Evolutionary conservation across 1,140 invertebrate genomes (phyloP).

Genomic region (Psilanteris sp.): DNA sequence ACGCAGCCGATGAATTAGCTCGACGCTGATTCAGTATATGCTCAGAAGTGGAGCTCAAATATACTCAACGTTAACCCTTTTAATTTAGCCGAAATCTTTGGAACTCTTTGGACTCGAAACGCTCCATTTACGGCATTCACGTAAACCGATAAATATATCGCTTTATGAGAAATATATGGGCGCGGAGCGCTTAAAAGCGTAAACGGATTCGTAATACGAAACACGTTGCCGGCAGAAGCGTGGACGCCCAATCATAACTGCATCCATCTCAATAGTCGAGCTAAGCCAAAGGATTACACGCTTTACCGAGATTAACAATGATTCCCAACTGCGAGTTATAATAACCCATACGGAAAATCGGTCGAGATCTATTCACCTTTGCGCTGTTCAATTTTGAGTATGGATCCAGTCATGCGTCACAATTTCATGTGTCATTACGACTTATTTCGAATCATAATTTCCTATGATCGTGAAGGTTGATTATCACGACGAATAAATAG

Average conservation of each 20-base stretch:
- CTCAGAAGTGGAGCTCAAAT: constrained; percentile 15
- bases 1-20: no score
- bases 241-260: constrained; percentile 67
- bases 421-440: no score
- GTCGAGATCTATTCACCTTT: constrained; percentile 36
- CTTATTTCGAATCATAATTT: no score
- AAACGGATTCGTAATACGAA: constrained; percentile 66
- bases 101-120: constrained; percentile 14
- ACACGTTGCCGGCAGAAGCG: constrained; percentile 52
- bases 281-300: constrained; percentile 76
- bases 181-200: constrained; percentile 63
- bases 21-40: constrained; percentile 25
- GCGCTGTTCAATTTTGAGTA: constrained; percentile 61
- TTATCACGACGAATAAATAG: no score
- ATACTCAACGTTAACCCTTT: constrained; percentile 21
- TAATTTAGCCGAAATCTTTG: constrained; percentile 30
- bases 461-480: no score
- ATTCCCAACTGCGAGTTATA: constrained; percentile 60
- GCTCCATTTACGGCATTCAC: constrained; percentile 47
- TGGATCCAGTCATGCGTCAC: constrained; percentile 49
- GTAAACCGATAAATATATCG: constrained; percentile 46
- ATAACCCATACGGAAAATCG: constrained; percentile 65
- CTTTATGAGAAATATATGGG: constrained; percentile 46
- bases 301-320: constrained; percentile 72
- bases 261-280: constrained; percentile 72